These are phyloP conservation scores for Eurypyga helias DNA, from an alignment of 2,113 vertebrate species.

Conservation along the genomic window DNA sequence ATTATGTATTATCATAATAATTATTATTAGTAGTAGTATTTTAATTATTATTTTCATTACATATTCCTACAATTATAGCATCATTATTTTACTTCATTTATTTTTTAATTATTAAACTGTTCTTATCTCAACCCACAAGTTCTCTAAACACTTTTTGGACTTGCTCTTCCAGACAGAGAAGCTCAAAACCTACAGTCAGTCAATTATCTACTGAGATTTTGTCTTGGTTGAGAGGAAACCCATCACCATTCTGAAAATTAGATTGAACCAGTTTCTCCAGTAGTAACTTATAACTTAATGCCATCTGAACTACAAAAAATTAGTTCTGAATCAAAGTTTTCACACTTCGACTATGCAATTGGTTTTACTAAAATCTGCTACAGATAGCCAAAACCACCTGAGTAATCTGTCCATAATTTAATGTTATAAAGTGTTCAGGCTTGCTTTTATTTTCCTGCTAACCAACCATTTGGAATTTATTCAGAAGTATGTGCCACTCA, in stretches of 20 bases:
- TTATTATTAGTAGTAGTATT: no score
- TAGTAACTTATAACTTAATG: not conserved
- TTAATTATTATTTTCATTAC: no score
- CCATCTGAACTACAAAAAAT: not conserved
- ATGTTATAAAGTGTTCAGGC: not conserved
- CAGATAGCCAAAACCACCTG: not conserved
- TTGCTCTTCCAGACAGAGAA: not conserved
- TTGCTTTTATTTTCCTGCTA: not conserved
- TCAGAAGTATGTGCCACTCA: not conserved
- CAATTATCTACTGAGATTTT: not conserved
- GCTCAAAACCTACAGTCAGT: not conserved
- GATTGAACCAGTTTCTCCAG: not conserved
- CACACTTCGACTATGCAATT: not conserved
- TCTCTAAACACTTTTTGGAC: not conserved
- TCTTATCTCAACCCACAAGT: no score
- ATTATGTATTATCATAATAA: no score
- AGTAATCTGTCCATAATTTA: not conserved
- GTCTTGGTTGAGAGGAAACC: not conserved
- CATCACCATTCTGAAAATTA: not conserved
- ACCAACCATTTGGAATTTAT: not conserved
- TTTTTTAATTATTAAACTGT: no score
- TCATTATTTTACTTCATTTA: no score
- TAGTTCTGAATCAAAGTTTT: slow-evolving; percentile 38
- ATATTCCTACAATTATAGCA: no score
- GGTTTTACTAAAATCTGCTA: not conserved